These are phyloP conservation scores for Drosophila paulistorum DNA, from an alignment of 1,140 invertebrate species.

Conservation along the genomic window DNA sequence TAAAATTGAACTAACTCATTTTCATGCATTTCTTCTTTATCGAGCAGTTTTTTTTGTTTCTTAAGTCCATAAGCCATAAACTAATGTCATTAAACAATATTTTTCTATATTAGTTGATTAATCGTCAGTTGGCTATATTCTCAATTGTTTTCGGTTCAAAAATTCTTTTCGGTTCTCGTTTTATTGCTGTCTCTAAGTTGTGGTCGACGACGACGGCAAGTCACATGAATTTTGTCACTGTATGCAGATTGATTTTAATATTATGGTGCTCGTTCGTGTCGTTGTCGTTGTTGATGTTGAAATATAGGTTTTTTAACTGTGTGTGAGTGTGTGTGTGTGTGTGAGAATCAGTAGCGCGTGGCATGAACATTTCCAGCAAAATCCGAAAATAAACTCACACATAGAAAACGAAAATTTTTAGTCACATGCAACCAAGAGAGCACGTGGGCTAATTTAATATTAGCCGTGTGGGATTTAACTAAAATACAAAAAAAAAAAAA, in stretches of 20 bases:
- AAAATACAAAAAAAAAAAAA: constrained; percentile 17
- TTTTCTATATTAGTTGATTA: too few species aligned
- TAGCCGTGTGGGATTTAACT: constrained; percentile 22
- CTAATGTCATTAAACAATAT: too few species aligned
- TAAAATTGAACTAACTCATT: too few species aligned
- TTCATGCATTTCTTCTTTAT: too few species aligned
- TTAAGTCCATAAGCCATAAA: too few species aligned
- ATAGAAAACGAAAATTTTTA: constrained; percentile 43
- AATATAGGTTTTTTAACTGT: constrained; percentile 40
- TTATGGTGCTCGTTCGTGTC: constrained; percentile 26
- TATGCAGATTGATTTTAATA: constrained; percentile 75
- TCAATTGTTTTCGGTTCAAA: constrained; percentile 1
- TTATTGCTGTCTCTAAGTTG: constrained; percentile 18
- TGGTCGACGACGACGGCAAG: constrained; percentile 22
- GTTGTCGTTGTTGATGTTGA: constrained; percentile 51
- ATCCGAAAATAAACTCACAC: constrained; percentile 38
- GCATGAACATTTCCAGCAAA: constrained; percentile 65
- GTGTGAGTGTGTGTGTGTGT: constrained; percentile 23
- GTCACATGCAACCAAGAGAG: constrained; percentile 63
- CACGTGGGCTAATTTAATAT: constrained; percentile 54
- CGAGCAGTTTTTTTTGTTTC: too few species aligned
- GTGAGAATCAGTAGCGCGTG: constrained; percentile 58
- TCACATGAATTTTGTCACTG: constrained; percentile 77
- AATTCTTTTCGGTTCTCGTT: constrained; percentile 42
- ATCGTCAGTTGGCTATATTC: not conserved